Conservation (phyloP, 2,797 vertebrate genomes). For the Lacerta agilis region DNA sequence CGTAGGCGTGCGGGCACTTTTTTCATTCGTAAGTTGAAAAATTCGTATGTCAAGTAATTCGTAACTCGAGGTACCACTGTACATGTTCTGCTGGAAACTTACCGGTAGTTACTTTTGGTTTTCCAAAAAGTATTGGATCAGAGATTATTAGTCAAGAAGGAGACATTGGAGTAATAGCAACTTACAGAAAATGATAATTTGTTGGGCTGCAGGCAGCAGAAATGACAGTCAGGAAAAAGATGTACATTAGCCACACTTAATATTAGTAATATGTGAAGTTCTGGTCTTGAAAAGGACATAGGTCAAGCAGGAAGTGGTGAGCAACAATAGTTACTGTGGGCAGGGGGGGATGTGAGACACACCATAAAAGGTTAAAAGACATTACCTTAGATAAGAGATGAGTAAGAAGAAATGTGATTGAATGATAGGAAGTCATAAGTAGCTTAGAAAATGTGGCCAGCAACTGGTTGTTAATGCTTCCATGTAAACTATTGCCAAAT, state of each 20-base stretch:
- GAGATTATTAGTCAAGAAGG: background rate
- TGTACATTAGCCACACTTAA: background rate
- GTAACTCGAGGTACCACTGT: no score
- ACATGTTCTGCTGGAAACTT: background rate
- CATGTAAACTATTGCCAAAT: background rate
- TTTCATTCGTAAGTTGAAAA: no score
- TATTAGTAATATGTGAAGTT: background rate
- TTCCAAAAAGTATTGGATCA: background rate
- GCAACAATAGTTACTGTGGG: background rate
- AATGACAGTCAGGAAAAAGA: background rate
- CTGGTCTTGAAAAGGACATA: background rate
- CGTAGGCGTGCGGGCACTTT: no score
- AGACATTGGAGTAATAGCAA: background rate
- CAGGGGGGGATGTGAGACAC: background rate
- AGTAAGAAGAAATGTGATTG: background rate
- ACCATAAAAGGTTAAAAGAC: background rate
- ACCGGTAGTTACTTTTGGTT: background rate
- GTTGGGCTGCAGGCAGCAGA: background rate
- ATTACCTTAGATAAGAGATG: background rate
- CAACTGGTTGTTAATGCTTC: background rate
- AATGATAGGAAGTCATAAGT: background rate
- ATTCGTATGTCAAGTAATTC: no score
- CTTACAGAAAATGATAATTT: background rate
- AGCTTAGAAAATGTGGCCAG: background rate
- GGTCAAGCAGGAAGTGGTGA: background rate